These are phyloP conservation scores for Phallusia fumigata DNA, from an alignment of 23 tunicate species.

Conservation along the genomic window DNA sequence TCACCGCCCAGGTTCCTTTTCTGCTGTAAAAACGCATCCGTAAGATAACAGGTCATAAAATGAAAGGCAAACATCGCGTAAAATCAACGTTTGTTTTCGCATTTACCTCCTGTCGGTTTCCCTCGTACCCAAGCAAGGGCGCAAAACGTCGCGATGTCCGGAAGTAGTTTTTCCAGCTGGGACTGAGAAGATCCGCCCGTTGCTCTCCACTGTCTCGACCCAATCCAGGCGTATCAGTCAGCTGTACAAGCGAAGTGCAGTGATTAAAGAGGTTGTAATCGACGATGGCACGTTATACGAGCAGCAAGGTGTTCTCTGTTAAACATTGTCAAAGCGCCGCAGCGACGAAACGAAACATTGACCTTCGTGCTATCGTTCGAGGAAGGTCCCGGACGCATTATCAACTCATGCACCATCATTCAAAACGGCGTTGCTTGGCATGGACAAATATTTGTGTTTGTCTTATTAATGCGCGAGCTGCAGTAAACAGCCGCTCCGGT, in stretches of 20 bases:
- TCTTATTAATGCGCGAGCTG: neutral
- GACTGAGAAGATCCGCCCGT: neutral
- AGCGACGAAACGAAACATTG: neutral
- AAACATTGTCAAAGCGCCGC: neutral
- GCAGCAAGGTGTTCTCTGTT: neutral
- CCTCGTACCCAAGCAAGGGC: neutral
- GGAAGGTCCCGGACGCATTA: too few relatives aligned
- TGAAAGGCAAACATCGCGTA: neutral
- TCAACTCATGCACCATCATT: neutral
- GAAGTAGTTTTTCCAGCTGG: neutral
- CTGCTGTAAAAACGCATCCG: neutral
- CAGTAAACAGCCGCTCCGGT: neutral
- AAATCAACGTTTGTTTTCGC: too few relatives aligned
- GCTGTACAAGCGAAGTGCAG: slow-evolving; percentile 1
- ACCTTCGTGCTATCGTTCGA: neutral
- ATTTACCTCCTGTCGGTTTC: neutral
- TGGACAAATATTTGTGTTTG: neutral
- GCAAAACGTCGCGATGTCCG: neutral
- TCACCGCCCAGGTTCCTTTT: too few relatives aligned
- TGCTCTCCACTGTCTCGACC: neutral
- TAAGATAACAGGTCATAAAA: neutral
- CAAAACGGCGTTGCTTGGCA: neutral
- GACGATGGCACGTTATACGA: neutral
- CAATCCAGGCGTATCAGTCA: slow-evolving; percentile 1
- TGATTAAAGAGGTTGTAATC: neutral